Percentiles rank a stretch among this genome's conserved stretches.
These are phyloP conservation scores for Mercenaria mercenaria DNA, from an alignment of 1,140 invertebrate genomes.

Conservation along the genomic window DNA sequence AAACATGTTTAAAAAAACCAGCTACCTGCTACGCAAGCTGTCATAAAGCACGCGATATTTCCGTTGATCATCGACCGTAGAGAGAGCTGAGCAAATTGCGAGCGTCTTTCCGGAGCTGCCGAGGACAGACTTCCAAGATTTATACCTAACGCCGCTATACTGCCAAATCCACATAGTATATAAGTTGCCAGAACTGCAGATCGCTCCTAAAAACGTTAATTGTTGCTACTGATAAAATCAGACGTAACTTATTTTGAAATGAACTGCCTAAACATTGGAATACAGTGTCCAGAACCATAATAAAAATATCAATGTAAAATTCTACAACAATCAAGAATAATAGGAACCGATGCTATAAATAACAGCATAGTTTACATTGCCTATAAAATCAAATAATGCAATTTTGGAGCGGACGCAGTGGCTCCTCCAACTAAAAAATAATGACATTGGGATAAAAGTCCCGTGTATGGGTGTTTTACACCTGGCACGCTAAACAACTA, in stretches of 20 bases:
- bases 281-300: not conserved
- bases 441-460: no score
- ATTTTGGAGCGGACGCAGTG: no score
- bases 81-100: slow-evolving; percentile 63
- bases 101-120: slow-evolving; percentile 63
- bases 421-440: no score
- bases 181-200: slow-evolving; percentile 68
- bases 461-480: no score
- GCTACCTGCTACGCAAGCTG: slow-evolving; percentile 71
- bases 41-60: slow-evolving; percentile 75
- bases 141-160: slow-evolving; percentile 73
- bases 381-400: no score
- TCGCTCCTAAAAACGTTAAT: slow-evolving; percentile 55
- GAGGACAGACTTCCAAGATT: slow-evolving; percentile 70
- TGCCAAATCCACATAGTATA: slow-evolving; percentile 75
- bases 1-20: not conserved
- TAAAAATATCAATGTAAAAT: no score
- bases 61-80: slow-evolving; percentile 69
- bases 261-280: not conserved
- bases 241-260: not conserved
- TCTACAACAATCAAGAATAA: no score
- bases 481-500: no score
- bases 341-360: no score
- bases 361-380: no score
- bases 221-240: not conserved